Evolutionary conservation across 2,113 vertebrate genomes (phyloP).

Genomic region (cat (Felis catus)): F.catus_Fca126_mat1.0 CM031415.1:204527001-204527500

Average conservation of each 20-base stretch:
- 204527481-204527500: rapidly evolving
- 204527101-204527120: background rate
- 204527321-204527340: background rate
- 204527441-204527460: rapidly evolving
- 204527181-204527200: rapidly evolving
- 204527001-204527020: background rate
- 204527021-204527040: background rate
- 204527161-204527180: background rate
- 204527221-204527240: background rate
- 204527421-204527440: background rate
- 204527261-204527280: background rate
- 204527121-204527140: rapidly evolving
- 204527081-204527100: background rate
- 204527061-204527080: background rate
- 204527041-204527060: too few species aligned
- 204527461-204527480: background rate
- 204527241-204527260: rapidly evolving
- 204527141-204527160: background rate
- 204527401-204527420: too few species aligned
- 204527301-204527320: background rate
- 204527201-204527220: rapidly evolving
- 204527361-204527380: background rate
- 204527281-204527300: background rate
- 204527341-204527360: background rate
- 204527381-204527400: too few species aligned